phyloP scores from a whole-genome alignment of 2,888 invertebrate species.

The Dicycla oo region DNA sequence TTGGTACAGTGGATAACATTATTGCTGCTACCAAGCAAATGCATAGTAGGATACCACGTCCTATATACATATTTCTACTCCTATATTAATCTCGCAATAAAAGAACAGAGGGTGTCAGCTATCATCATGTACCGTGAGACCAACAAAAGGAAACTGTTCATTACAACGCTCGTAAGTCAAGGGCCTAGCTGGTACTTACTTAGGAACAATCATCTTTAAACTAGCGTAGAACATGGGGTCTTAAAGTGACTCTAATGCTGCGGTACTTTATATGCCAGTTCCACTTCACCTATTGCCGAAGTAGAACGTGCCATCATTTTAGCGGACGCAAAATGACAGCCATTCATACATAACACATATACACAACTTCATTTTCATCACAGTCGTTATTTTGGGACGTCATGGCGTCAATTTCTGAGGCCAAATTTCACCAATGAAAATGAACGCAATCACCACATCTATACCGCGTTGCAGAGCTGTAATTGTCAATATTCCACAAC shows the following conservation, averaged over 20 bases:
- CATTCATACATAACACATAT: background rate
- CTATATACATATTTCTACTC: background rate
- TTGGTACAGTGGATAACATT: background rate
- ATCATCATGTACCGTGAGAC: conserved; percentile 45
- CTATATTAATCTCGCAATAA: conserved; percentile 45
- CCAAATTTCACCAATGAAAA: too few species aligned
- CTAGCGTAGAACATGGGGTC: conserved; percentile 53
- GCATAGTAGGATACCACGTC: background rate
- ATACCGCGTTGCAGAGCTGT: too few species aligned
- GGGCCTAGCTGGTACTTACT: conserved; percentile 50
- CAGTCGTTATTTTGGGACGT: too few species aligned
- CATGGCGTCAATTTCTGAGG: background rate
- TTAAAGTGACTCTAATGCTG: conserved; percentile 26
- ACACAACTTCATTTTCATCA: background rate
- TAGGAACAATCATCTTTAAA: conserved; percentile 55
- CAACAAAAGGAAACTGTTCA: conserved; percentile 47
- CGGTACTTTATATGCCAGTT: conserved; percentile 6
- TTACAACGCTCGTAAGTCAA: conserved; percentile 55
- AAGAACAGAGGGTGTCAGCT: conserved; percentile 52
- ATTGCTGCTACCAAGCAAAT: background rate
- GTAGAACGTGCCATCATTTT: background rate
- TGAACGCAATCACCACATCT: too few species aligned
- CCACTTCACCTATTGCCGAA: background rate
- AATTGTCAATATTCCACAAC: too few species aligned
- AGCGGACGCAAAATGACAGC: background rate